phyloP scores from a whole-genome alignment of 1,140 invertebrate genomes.

The Drosophila athabasca region DNA sequence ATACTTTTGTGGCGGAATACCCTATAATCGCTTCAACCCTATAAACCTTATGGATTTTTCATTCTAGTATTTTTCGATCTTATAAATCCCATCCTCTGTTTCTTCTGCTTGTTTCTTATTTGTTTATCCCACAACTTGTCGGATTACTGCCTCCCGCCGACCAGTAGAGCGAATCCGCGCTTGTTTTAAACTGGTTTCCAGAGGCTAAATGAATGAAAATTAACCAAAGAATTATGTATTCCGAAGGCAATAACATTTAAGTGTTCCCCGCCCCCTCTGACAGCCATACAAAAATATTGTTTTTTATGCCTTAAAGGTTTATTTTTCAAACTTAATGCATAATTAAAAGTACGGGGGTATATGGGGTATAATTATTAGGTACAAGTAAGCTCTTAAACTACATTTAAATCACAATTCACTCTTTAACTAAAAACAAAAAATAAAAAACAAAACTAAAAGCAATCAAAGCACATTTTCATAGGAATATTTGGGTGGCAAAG shows the following conservation, averaged over 20 bases:
- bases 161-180: slow-evolving; percentile 21
- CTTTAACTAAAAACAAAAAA: slow-evolving; percentile 19
- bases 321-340: slow-evolving; percentile 29
- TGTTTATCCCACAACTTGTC: slow-evolving; percentile 19
- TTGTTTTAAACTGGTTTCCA: slow-evolving; percentile 27
- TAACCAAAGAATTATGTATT: slow-evolving; percentile 15
- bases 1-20: no score
- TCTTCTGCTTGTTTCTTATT: background rate
- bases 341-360: slow-evolving; percentile 21
- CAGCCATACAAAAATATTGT: slow-evolving; percentile 10
- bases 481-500: slow-evolving; percentile 52
- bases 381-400: slow-evolving; percentile 46
- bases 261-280: background rate
- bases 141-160: slow-evolving; percentile 4
- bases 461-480: slow-evolving; percentile 53
- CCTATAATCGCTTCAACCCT: no score
- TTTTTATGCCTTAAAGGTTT: background rate
- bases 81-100: background rate
- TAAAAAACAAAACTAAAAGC: slow-evolving; percentile 26
- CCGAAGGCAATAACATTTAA: background rate
- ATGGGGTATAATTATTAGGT: slow-evolving; percentile 30
- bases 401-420: slow-evolving; percentile 70
- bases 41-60: no score
- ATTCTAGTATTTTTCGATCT: no score
- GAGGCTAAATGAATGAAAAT: slow-evolving; percentile 8